Base-by-base conservation (phyloP, 1,140 invertebrate species). In the Argopecten irradians region DNA sequence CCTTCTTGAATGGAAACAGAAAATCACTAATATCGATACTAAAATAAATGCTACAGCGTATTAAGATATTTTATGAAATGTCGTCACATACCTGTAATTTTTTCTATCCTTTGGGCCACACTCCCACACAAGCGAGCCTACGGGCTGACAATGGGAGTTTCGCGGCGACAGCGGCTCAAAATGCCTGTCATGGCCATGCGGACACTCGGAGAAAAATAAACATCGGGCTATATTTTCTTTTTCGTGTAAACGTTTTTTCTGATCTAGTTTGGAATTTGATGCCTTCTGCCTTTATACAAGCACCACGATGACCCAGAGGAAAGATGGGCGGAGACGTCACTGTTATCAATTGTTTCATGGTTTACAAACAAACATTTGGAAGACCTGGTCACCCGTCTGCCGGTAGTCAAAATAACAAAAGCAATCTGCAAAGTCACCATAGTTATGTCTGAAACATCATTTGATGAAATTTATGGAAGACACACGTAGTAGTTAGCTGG, bases 121-220 rank as follows among this genome's bases (percentile, higher is more conserved):
- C 55, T 71, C 55, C 5, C 55, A 71, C 55, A 22, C 28, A n/a
- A n/a, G 8, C 28, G 55, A n/a, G 8, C 43, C 55, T n/a, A 71
- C 55, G 55, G 5, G n/a, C 55, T 71, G 55, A 71, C 55, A 71
- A 71, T 71, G 55, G 55, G 43, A 7, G 1, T 71, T 5, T n/a
- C 55, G n/a, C 55, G 5, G 22, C 55, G 55, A 28, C n/a, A 28
- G 55, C n/a, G 55, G 55, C 55, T 71, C 55, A 71, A 71, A 71
- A 71, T 71, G 55, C 55, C n/a, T 28, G 55, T 71, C 55, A 71
- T 71, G n/a, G 55, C 11, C 22, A n/a, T n/a, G 14, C 28, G 55
- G 55, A 71, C 55, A 71, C 55, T 71, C 16, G 55, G 55, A 71
- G 55, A 71, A 71, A 71, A 71, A 71, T 71, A 71, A 71, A 71